A percentile compares a stretch with the other conserved stretches of the same genome.
Evolutionary conservation across 2,888 invertebrate species (phyloP).

Genomic region (Sipha maydis): DNA sequence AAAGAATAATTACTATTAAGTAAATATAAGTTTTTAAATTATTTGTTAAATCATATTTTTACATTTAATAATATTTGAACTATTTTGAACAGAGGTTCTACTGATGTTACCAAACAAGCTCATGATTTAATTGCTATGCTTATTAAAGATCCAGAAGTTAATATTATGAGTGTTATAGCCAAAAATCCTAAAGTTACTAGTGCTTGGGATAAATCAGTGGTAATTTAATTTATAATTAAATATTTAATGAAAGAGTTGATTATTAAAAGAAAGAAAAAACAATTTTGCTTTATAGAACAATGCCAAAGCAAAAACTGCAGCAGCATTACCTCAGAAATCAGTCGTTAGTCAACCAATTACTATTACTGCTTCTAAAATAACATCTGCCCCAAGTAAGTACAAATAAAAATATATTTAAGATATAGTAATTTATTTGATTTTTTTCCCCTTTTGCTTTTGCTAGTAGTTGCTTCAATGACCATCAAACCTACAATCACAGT

Average conservation of each 20-base stretch:
- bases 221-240: conserved; percentile 21
- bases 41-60: conserved; percentile 12
- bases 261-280: not conserved
- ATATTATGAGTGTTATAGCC: conserved; percentile 84
- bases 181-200: conserved; percentile 73
- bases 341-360: conserved; percentile 42
- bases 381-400: conserved; percentile 25
- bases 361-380: conserved; percentile 34
- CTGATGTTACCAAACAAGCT: conserved; percentile 93
- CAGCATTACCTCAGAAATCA: conserved; percentile 45
- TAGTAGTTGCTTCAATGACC: conserved; percentile 57
- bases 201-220: conserved; percentile 71
- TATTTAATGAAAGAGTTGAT: not conserved
- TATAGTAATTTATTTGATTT: not conserved
- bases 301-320: conserved; percentile 57
- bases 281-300: conserved; percentile 46
- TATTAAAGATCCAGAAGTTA: conserved; percentile 95
- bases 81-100: conserved; percentile 76
- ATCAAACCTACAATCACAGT: conserved; percentile 53
- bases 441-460: not conserved
- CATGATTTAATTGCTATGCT: conserved; percentile 89
- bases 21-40: conserved; percentile 59
- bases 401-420: not conserved
- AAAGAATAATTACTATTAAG: conserved; percentile 94
- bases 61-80: conserved; percentile 28